Base-by-base conservation (phyloP, 2,113 vertebrate genomes). In the Albula goreensis region DNA sequence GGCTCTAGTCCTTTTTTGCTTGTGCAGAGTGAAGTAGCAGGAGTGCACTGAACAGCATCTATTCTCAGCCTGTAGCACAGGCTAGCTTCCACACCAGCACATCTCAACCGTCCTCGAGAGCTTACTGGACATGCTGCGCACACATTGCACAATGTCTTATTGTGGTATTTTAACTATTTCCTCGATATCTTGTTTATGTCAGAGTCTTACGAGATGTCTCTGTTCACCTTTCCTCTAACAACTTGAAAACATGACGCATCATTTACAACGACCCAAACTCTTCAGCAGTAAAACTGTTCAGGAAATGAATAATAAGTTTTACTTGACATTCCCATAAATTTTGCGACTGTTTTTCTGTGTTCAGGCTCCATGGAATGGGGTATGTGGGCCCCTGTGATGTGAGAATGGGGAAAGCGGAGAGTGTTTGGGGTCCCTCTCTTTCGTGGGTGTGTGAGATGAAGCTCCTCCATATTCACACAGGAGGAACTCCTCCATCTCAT, bases 361-460 rank as follows among this genome's bases (percentile, higher is more conserved):
- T n/a, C 31, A 31, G 70, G 70, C 70, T 31, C 70, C 22, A 5
- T 56, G 53, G 53, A 2, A 56, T 81, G 11, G 49, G 66, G 31
- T n/a, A 87, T 22, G 48, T 57, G 41, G 48, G 63, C 82, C 56
- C 49, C n/a, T n/a, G n/a, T n/a, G n/a, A n/a, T 57, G 48, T 80
- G 50, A 81, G 12, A 22, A 50, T 78, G 19, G 77, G 31, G 53
- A 80, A 81, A 85, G 50, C 78, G 49, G 12, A 81, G 48, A 50
- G 50, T 85, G 12, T 85, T 81, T 74, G 81, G 81, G 88, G 90
- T 87, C 87, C 82, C 50, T 86, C 50, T 87, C 86, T 85, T 85
- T 50, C 88, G 85, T 79, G 89, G 92, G 93, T 92, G 89, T 91
- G 91, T 86, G 90, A 92, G 90, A 93, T 90, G 92, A 87, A 90